These are phyloP conservation scores for Montipora capricornis DNA, from an alignment of 64 coral and sea anemone genomes.

Conservation along the genomic window DNA sequence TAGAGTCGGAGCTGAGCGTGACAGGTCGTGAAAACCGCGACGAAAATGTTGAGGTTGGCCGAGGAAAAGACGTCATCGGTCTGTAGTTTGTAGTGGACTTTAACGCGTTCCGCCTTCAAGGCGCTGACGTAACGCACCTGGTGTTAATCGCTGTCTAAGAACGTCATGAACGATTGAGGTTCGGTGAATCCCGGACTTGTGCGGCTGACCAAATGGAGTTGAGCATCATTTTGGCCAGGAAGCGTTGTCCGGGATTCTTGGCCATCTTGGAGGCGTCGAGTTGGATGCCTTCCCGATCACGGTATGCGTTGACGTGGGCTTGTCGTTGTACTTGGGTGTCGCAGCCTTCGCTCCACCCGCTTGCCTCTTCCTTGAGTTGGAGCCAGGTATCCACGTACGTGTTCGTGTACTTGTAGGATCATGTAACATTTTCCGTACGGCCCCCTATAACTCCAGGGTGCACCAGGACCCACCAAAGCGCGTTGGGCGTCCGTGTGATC, in stretches of 20 bases:
- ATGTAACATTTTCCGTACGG: slow-evolving; percentile 12
- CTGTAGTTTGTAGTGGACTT: neutral
- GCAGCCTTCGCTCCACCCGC: neutral
- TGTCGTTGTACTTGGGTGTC: neutral
- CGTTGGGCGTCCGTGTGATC: slow-evolving; percentile 20
- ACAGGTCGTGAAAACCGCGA: slow-evolving; percentile 18
- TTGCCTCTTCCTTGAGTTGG: neutral
- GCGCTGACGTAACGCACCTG: neutral
- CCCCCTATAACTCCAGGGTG: slow-evolving; percentile 26
- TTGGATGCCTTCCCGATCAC: neutral
- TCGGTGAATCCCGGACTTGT: neutral
- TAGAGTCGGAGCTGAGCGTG: neutral
- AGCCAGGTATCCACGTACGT: neutral
- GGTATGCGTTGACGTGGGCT: neutral
- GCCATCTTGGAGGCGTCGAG: neutral
- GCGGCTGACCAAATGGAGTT: slow-evolving; percentile 33
- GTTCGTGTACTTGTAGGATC: neutral
- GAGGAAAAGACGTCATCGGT: no score
- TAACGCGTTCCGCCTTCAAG: no score
- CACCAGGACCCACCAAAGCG: neutral
- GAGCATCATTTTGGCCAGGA: slow-evolving; percentile 32
- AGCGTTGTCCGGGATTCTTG: neutral
- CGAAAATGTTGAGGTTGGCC: neutral
- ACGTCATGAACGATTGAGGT: neutral
- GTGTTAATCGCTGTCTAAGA: neutral